phyloP scores from a whole-genome alignment of 2,888 invertebrate species.

The Drosophila yooni region DNA sequence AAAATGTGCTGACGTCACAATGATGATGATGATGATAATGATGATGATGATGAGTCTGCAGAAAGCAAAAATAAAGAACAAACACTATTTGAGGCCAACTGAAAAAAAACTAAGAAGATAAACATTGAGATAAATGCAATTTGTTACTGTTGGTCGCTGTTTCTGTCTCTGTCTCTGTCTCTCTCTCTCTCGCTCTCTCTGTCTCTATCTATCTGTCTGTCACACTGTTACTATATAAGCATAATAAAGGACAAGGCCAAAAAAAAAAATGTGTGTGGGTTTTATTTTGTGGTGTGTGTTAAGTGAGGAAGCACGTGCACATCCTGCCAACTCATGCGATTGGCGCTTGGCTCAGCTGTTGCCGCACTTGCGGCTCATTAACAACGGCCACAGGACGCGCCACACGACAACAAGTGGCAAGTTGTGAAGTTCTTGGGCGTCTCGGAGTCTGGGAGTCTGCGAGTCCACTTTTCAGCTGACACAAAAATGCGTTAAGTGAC shows the following conservation, averaged over 20 bases:
- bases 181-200: constrained; percentile 5
- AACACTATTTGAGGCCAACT: constrained; percentile 28
- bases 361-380: constrained; percentile 74
- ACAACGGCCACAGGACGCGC: constrained; percentile 29
- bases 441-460: constrained; percentile 1
- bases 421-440: not conserved
- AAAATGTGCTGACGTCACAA: constrained; percentile 36
- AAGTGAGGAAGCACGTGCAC: constrained; percentile 24
- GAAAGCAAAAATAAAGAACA: constrained; percentile 8
- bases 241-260: constrained; percentile 57
- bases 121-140: constrained; percentile 52
- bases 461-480: constrained; percentile 37
- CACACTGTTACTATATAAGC: constrained; percentile 18
- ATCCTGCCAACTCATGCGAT: constrained; percentile 29
- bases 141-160: constrained; percentile 30
- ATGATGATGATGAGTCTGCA: constrained; percentile 33
- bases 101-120: no score
- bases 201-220: constrained; percentile 10
- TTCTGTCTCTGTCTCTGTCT: constrained; percentile 3
- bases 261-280: constrained; percentile 20
- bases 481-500: constrained; percentile 70
- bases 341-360: constrained; percentile 59
- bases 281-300: constrained; percentile 22
- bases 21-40: constrained; percentile 22
- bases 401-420: not conserved